A percentile compares a stretch with the other conserved stretches of the same genome.
Conservation (phyloP, 2,113 vertebrate species). For the Nettapus auritus region DNA sequence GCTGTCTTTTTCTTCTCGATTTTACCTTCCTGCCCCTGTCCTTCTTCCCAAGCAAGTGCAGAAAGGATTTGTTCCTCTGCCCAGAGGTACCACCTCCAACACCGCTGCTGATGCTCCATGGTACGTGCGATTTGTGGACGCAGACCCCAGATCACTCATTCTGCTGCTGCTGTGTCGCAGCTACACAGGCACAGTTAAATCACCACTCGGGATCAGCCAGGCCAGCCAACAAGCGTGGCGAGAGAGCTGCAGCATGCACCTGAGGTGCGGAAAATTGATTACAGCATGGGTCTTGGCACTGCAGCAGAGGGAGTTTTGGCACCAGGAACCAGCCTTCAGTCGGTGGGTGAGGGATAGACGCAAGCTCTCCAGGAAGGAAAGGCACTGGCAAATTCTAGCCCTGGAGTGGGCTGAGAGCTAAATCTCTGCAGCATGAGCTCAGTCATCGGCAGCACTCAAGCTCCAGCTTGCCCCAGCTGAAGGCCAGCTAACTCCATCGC, state of each 20-base stretch:
- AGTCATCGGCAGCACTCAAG: background rate
- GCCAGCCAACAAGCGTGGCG: accelerated
- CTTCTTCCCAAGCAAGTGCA: background rate
- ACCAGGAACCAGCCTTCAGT: background rate
- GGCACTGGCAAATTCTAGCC: conserved; percentile 7
- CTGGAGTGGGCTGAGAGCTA: background rate
- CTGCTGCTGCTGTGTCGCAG: background rate
- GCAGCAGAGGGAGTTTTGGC: background rate
- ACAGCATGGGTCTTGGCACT: background rate
- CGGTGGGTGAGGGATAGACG: background rate
- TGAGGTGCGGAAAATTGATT: background rate
- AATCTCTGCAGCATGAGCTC: background rate
- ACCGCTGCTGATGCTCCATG: background rate
- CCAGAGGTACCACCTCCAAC: background rate
- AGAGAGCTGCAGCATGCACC: background rate
- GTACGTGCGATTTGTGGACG: background rate
- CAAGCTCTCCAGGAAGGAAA: background rate
- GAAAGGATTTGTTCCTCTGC: background rate
- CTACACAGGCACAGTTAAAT: background rate
- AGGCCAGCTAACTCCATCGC: conserved; percentile 2
- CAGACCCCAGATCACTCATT: background rate
- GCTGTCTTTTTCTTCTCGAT: background rate
- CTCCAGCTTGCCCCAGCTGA: conserved; percentile 5
- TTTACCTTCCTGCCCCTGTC: background rate
- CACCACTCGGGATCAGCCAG: background rate